Evolutionary conservation across 2,797 vertebrate species (phyloP).

Genomic region (Sebastes cheni): DNA sequence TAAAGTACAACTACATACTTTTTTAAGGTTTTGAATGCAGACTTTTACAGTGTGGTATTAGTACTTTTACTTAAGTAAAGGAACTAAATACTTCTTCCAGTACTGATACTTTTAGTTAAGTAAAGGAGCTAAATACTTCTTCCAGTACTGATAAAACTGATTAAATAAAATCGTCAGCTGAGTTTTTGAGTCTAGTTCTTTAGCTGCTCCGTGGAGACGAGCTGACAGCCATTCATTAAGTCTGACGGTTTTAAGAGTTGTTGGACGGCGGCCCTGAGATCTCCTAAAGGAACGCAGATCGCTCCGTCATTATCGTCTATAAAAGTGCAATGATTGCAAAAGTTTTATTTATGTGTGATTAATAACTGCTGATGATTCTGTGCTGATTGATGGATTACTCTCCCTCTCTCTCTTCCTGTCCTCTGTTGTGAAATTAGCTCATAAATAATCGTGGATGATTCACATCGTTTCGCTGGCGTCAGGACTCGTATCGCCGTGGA

Average conservation of each 20-base stretch:
- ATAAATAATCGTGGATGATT: slow-evolving; percentile 55
- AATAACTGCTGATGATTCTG: slow-evolving; percentile 13
- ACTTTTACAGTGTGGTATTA: too few species aligned
- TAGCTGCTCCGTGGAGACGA: too few species aligned
- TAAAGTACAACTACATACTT: too few species aligned
- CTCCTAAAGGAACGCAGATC: background rate
- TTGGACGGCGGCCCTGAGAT: background rate
- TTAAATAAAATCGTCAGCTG: background rate
- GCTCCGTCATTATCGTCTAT: background rate
- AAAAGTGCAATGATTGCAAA: slow-evolving; percentile 3
- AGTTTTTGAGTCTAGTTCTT: background rate
- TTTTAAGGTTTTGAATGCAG: too few species aligned
- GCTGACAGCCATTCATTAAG: background rate
- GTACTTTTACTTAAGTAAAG: too few species aligned
- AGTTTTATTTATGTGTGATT: slow-evolving; percentile 22
- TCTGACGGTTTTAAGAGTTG: background rate
- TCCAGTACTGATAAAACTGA: too few species aligned
- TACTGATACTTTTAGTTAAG: too few species aligned
- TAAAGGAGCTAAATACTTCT: too few species aligned
- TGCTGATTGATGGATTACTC: slow-evolving; percentile 21
- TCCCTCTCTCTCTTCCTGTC: background rate
- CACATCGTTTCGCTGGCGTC: slow-evolving; percentile 49
- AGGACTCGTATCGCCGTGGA: slow-evolving; percentile 31
- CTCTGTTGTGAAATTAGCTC: slow-evolving; percentile 42
- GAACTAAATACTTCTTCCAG: too few species aligned